Percentiles rank a stretch among this genome's conserved stretches.
Conservation (phyloP, 2,888 invertebrate species). For the Margaritifera margaritifera region DNA sequence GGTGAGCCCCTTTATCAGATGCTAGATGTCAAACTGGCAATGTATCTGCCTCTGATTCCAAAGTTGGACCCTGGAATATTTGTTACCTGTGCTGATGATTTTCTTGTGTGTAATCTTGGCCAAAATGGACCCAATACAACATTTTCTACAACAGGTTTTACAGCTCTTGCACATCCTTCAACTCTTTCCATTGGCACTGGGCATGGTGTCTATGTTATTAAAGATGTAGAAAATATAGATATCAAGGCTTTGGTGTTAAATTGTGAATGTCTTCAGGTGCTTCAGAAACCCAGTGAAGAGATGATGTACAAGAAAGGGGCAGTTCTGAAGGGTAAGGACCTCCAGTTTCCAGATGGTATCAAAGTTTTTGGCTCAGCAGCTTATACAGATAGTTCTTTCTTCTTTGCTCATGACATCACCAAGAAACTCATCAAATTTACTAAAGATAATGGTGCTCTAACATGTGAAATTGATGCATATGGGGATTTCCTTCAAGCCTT, state of each 20-base stretch:
- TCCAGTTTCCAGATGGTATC: slow-evolving; percentile 48
- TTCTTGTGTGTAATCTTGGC: slow-evolving; percentile 69
- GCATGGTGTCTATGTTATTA: slow-evolving; percentile 74
- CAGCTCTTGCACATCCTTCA: slow-evolving; percentile 74
- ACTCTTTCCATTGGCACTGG: slow-evolving; percentile 69
- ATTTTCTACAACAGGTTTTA: slow-evolving; percentile 69
- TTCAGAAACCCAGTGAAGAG: slow-evolving; percentile 73
- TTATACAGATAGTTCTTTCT: slow-evolving; percentile 75
- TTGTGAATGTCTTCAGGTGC: slow-evolving; percentile 69
- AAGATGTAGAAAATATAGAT: slow-evolving; percentile 46
- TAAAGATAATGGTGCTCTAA: slow-evolving; percentile 58
- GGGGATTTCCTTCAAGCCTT: slow-evolving; percentile 74
- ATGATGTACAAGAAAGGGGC: slow-evolving; percentile 71
- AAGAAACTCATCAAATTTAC: slow-evolving; percentile 67
- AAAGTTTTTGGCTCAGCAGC: slow-evolving; percentile 54
- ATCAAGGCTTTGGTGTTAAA: slow-evolving; percentile 47
- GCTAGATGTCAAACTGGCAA: slow-evolving; percentile 74
- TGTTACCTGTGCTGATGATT: slow-evolving; percentile 73
- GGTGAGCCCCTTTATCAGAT: slow-evolving; percentile 69
- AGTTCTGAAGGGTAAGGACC: slow-evolving; percentile 48
- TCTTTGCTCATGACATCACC: slow-evolving; percentile 70
- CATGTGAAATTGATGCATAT: slow-evolving; percentile 74
- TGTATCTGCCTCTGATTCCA: slow-evolving; percentile 72
- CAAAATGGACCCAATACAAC: slow-evolving; percentile 24
- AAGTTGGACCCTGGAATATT: slow-evolving; percentile 73